phyloP scores from a whole-genome alignment of 2,797 vertebrate genomes.

The Margarornis squamiger region DNA sequence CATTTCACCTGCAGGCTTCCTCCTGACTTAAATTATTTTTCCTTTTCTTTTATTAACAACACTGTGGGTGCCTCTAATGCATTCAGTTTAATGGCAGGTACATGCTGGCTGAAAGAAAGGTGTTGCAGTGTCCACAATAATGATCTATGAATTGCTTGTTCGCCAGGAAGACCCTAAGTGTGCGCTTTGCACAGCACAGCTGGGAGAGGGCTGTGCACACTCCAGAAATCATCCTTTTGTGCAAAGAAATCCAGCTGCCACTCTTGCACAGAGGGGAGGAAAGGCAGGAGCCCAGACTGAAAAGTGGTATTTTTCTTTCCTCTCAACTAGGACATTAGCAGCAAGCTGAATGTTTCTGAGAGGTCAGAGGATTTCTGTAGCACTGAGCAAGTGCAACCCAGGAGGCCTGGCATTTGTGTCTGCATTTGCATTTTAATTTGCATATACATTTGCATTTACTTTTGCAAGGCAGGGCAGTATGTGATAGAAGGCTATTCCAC shows the following conservation, averaged over 20 bases:
- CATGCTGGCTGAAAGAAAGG: not conserved
- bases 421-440: constrained; percentile 44
- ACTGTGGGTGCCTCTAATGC: not conserved
- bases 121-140: not conserved
- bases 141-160: not conserved
- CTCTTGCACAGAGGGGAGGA: not conserved
- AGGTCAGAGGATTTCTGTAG: constrained; percentile 11
- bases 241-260: not conserved
- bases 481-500: not conserved
- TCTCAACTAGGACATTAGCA: not conserved
- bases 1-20: not conserved
- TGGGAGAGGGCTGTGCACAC: not conserved
- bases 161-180: not conserved
- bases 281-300: not conserved
- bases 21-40: not conserved
- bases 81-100: not conserved
- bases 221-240: not conserved
- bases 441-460: constrained; percentile 13
- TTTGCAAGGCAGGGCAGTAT: not conserved
- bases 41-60: not conserved
- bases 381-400: not conserved
- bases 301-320: not conserved
- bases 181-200: not conserved
- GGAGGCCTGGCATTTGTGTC: not conserved
- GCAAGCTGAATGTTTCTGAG: not conserved